phyloP scores from a whole-genome alignment of 1,140 invertebrate species.

The Hycleus phaleratus region DNA sequence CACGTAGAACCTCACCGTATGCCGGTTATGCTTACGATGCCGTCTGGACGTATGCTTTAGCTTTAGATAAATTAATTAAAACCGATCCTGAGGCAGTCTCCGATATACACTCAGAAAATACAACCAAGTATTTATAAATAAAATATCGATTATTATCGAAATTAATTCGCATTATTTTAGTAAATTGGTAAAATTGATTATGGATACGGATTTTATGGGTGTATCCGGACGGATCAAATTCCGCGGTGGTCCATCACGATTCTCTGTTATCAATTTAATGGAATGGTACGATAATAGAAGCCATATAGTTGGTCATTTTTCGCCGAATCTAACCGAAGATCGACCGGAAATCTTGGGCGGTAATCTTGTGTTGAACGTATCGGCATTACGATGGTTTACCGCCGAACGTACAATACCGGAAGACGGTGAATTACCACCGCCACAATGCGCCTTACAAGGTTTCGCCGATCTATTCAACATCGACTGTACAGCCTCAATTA shows the following conservation, averaged over 20 bases:
- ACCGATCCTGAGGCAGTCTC: conserved; percentile 50
- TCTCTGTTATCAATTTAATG: conserved; percentile 60
- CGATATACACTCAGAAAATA: conserved; percentile 50
- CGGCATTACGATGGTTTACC: conserved; percentile 57
- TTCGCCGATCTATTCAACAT: conserved; percentile 58
- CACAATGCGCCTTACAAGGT: conserved; percentile 53
- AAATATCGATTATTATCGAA: neutral
- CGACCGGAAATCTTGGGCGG: conserved; percentile 43
- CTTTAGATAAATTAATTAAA: conserved; percentile 56
- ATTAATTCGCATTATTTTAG: conserved; percentile 34
- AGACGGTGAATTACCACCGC: conserved; percentile 57
- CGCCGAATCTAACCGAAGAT: conserved; percentile 46
- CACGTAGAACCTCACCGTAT: conserved; percentile 46
- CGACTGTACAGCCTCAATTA: conserved; percentile 63
- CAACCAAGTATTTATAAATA: conserved; percentile 45
- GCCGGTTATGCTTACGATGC: conserved; percentile 77
- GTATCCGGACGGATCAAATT: conserved; percentile 72
- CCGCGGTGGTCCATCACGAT: conserved; percentile 56
- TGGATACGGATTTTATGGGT: conserved; percentile 61
- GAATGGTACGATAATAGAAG: conserved; percentile 56
- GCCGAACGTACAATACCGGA: conserved; percentile 43
- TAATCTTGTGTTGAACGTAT: conserved; percentile 46
- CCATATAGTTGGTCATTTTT: conserved; percentile 54
- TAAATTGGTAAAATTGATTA: conserved; percentile 48
- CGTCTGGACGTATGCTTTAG: conserved; percentile 74